Base-by-base conservation (phyloP, 1,140 invertebrate genomes). In the Pseudomyrmex concolor region DNA sequence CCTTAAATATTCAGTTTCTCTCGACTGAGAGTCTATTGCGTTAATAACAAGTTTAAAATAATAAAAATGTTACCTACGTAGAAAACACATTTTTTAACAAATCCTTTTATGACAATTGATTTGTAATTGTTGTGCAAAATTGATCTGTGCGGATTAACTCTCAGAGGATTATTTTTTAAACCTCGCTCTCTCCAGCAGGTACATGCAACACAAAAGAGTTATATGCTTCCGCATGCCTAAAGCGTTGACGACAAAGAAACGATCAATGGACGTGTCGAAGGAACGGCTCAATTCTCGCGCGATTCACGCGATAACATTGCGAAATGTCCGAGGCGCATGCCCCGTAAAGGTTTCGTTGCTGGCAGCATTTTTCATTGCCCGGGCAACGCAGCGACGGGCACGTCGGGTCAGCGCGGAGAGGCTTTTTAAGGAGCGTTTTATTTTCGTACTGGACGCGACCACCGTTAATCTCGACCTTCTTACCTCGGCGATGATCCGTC, bases 401-500 rank as follows among this genome's bases (percentile, higher is more conserved):
- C 51, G 68, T 71, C 54, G 73, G 78, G 71, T 72, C 66, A 83
- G 64, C 57, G 34, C 78, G 59, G 62, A 86, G 86, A 77, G 85
- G 80, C 86, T 87, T 87, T 87, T 87, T 87, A 87, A 87, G 86
- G 85, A 87, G 86, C 86, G 82, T 87, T 87, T 87, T 87, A 87
- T 87, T 87, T 87, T 87, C 71, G 82, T 87, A 70, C 86, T 87
- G 86, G 85, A 87, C 73, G 67, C 86, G 86, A 87, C 86, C 86
- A 87, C 86, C 86, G 86, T 87, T 87, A 87, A 87, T 87, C 84
- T 70, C 86, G 84, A 89, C 87, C 87, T 88, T 89, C 86, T 89
- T 89, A 87, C 87, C 84, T 85, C 84, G 68, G 86, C 87, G 87
- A 89, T 89, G 78, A 89, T 89, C 87, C 87, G 73, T 70, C 77